Evolutionary conservation across 2,113 vertebrate genomes (phyloP), one percentile per base, ranked within the genome.

Genomic region (Cephalopterus ornatus): DNA sequence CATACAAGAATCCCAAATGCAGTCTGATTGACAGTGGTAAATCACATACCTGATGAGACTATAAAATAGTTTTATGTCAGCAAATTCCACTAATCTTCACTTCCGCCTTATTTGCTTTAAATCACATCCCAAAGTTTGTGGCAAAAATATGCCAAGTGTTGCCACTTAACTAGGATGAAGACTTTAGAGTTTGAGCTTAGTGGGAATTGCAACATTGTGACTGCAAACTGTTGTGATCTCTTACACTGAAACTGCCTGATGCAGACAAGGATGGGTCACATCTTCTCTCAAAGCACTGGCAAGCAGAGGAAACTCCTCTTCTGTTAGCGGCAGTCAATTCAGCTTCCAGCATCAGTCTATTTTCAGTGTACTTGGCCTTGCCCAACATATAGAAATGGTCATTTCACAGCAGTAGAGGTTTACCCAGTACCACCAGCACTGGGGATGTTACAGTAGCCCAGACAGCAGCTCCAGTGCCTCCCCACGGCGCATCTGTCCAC

Each of bases 401-500:
- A 89, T 49, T 49, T 33, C 58, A 30, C 17, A 52, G 71, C 18
- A 32, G 20, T 15, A 70, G 46, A 71, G 14, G 9, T 56, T 72
- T 32, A 39, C 20, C 56, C n/a, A 27, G 28, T n/a, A 27, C 52
- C 84, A 35, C 13, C 49, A 89, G 72, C 63, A 14, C 8, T 3
- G 35, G 12, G 41, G 50, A 32, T 33, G 27, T 12, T 9, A 32
- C 11, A 52, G 62, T 33, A 30, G 30, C 26, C 46, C 91, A 33
- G 21, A 13, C 37, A 52, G 56, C 4, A 3, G 11, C 3, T 20
- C 13, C 0, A 0, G 13, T 33, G 63, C 23, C 61, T 55, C 21
- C 49, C 56, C 26, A 27, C 0, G 2, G 50, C 50, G 84, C 47
- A 39, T 6, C 15, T 37, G 11, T 21, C 49, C 3, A 3, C 11